Conservation (phyloP, 2,113 vertebrate genomes). For the Leptobrachium ailaonicum region DNA sequence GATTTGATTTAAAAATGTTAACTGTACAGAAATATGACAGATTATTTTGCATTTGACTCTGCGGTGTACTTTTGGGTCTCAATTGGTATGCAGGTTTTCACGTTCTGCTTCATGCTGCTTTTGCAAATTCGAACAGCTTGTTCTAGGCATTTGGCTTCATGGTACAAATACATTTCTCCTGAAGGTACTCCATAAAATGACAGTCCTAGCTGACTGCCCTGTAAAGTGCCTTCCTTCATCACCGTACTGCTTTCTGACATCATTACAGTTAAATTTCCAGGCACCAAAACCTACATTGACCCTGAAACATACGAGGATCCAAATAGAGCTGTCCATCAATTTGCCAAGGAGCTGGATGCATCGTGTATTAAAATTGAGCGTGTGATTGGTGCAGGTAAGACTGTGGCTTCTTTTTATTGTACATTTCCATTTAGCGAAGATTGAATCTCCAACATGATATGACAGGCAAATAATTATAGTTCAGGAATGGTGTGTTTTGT, state of each 20-base stretch:
- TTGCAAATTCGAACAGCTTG: slow-evolving; percentile 62
- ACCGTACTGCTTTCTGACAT: slow-evolving; percentile 96
- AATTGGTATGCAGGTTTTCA: neutral
- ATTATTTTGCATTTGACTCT: no score
- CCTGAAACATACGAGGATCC: slow-evolving; percentile 98
- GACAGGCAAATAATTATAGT: slow-evolving; percentile 87
- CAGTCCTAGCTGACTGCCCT: slow-evolving; percentile 74
- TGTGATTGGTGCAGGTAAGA: slow-evolving; percentile 97
- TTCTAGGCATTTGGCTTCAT: slow-evolving; percentile 58
- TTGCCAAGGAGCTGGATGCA: slow-evolving; percentile 98
- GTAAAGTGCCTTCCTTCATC: slow-evolving; percentile 85
- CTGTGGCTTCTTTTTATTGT: slow-evolving; percentile 68
- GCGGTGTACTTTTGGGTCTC: no score
- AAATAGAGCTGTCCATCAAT: slow-evolving; percentile 98
- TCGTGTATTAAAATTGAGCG: slow-evolving; percentile 99
- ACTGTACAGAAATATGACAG: no score
- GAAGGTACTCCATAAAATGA: slow-evolving; percentile 71
- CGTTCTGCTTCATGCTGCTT: slow-evolving; percentile 48
- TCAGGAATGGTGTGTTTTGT: slow-evolving; percentile 64
- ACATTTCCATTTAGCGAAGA: slow-evolving; percentile 70
- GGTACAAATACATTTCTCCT: slow-evolving; percentile 67
- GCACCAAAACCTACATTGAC: slow-evolving; percentile 99
- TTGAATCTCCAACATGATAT: slow-evolving; percentile 81
- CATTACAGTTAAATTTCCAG: slow-evolving; percentile 99
- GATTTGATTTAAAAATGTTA: no score